Evolutionary conservation across 2,888 invertebrate species (phyloP).

Genomic region (Drosophila melanosoma): DNA sequence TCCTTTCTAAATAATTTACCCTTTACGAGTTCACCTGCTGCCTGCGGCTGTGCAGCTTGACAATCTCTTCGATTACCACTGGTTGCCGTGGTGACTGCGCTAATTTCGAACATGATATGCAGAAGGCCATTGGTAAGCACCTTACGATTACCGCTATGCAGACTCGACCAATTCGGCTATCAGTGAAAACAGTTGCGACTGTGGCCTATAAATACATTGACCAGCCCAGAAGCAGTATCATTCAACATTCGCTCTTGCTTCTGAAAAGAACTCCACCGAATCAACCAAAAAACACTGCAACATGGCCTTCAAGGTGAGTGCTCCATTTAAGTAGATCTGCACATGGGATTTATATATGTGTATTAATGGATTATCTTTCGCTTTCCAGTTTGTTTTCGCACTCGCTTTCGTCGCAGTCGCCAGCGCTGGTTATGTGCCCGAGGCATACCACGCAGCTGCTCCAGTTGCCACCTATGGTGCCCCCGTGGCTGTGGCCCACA

Average conservation of each 20-base stretch:
- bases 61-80: conserved; percentile 61
- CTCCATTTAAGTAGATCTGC: conserved; percentile 10
- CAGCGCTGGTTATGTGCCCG: conserved; percentile 77
- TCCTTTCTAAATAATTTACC: conserved; percentile 74
- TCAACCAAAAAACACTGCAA: conserved; percentile 42
- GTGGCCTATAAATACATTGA: conserved; percentile 69
- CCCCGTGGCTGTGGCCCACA: conserved; percentile 75
- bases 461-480: conserved; percentile 70
- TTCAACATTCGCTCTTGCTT: conserved; percentile 64
- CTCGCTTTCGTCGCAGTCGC: conserved; percentile 80
- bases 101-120: conserved; percentile 80
- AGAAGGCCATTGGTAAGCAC: conserved; percentile 75
- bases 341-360: conserved; percentile 16
- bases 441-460: conserved; percentile 68
- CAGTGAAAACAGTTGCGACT: conserved; percentile 52
- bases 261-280: conserved; percentile 73
- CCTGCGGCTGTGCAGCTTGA: conserved; percentile 49
- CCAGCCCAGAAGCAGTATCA: conserved; percentile 64
- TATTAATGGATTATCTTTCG: conserved; percentile 45
- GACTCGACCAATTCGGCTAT: conserved; percentile 51
- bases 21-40: conserved; percentile 45
- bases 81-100: conserved; percentile 69
- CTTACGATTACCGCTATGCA: conserved; percentile 55
- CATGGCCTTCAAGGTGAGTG: conserved; percentile 82
- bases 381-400: conserved; percentile 78